A percentile compares a stretch with the other conserved stretches of the same genome.
These are phyloP conservation scores for Eupithecia pulchellata DNA, from an alignment of 2,888 invertebrate species.

Conservation along the genomic window DNA sequence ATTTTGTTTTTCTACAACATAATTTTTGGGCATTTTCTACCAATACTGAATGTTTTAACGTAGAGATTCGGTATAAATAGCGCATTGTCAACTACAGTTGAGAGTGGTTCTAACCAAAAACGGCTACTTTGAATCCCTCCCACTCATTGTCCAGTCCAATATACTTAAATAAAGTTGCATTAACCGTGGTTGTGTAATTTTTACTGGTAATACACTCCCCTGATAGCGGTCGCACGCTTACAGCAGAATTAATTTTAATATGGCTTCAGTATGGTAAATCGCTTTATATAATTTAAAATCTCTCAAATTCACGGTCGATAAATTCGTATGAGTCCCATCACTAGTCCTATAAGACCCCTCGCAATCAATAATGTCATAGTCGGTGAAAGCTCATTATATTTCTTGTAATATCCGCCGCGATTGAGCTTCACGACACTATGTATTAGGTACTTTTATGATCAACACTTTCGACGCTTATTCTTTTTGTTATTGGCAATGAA, in stretches of 20 bases:
- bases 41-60: not conserved
- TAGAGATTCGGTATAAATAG: not conserved
- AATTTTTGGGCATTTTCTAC: not conserved
- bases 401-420: constrained; percentile 27
- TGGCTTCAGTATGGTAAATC: not conserved
- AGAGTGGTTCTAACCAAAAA: not conserved
- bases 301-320: constrained; percentile 4
- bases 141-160: not conserved
- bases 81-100: not conserved
- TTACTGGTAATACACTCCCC: not conserved
- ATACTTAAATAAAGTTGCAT: not conserved
- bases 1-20: not conserved
- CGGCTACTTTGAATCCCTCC: not conserved
- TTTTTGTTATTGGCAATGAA: not conserved
- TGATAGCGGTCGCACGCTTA: not conserved
- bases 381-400: constrained; percentile 32
- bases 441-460: constrained; percentile 18
- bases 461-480: constrained; percentile 4
- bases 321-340: not conserved
- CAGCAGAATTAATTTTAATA: not conserved
- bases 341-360: constrained; percentile 11
- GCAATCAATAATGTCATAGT: constrained; percentile 29
- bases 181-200: not conserved
- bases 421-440: constrained; percentile 1
- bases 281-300: not conserved